Conservation (phyloP, 2,888 invertebrate species). For the Orthosia gothica region DNA sequence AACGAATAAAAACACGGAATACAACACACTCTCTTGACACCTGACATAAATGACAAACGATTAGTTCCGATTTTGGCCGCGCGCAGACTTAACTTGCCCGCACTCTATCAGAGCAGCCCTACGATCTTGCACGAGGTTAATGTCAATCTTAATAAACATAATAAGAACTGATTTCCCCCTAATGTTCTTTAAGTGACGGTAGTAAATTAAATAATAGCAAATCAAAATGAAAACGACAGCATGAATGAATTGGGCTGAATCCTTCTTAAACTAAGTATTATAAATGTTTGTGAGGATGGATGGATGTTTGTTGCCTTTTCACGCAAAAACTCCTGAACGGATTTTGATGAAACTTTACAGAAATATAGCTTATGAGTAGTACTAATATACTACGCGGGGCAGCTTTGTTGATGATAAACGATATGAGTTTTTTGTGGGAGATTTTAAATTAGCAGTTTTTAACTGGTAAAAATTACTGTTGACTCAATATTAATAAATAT, state of each 20-base stretch:
- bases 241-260: constrained; percentile 52
- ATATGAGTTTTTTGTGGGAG: constrained; percentile 22
- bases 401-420: constrained; percentile 32
- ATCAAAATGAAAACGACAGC: constrained; percentile 54
- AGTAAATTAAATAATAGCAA: constrained; percentile 56
- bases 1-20: too few relatives aligned
- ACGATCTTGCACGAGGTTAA: constrained; percentile 21
- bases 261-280: too few relatives aligned
- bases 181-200: constrained; percentile 37
- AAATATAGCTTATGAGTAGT: too few relatives aligned
- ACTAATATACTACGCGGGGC: too few relatives aligned
- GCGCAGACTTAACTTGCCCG: too few relatives aligned
- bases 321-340: too few relatives aligned
- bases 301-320: too few relatives aligned
- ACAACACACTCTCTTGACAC: too few relatives aligned
- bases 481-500: constrained; percentile 5
- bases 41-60: too few relatives aligned
- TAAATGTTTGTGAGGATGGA: too few relatives aligned
- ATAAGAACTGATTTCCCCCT: constrained; percentile 41
- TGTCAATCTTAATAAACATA: constrained; percentile 49
- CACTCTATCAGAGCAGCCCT: constrained; percentile 1
- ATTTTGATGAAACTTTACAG: too few relatives aligned
- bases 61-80: too few relatives aligned
- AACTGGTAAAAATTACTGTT: constrained; percentile 5
- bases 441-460: constrained; percentile 35